These are phyloP conservation scores for Calephelis virginiensis DNA, from an alignment of 1,140 invertebrate genomes.

Conservation along the genomic window DNA sequence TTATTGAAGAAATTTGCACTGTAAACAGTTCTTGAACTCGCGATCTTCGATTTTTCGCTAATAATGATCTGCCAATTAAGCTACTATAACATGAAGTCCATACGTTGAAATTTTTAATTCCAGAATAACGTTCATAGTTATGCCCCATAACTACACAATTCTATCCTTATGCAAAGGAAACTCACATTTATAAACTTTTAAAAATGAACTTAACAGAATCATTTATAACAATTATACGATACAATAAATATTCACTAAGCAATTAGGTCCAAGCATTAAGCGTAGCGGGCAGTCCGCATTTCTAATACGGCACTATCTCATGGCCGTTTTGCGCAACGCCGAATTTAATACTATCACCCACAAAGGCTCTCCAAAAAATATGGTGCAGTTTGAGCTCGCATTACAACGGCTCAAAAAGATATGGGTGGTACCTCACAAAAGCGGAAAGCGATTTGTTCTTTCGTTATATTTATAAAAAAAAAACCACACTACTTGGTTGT, in stretches of 20 bases:
- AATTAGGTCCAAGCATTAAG: slow-evolving; percentile 8
- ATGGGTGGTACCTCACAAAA: slow-evolving; percentile 30
- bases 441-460: slow-evolving; percentile 17
- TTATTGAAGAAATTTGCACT: too few relatives aligned
- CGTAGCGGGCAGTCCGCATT: slow-evolving; percentile 13
- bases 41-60: too few relatives aligned
- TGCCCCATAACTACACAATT: too few relatives aligned
- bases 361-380: slow-evolving; percentile 70
- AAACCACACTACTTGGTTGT: too few relatives aligned
- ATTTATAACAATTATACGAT: slow-evolving; percentile 2
- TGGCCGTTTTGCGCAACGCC: slow-evolving; percentile 41
- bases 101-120: too few relatives aligned
- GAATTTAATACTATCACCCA: slow-evolving; percentile 59
- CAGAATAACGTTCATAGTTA: too few relatives aligned
- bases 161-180: too few relatives aligned
- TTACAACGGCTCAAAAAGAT: slow-evolving; percentile 55
- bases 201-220: background rate
- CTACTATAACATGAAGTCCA: too few relatives aligned
- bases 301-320: slow-evolving; percentile 45
- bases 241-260: background rate
- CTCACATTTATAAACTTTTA: too few relatives aligned
- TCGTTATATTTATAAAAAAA: too few relatives aligned
- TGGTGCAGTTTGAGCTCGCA: slow-evolving; percentile 64
- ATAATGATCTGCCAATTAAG: too few relatives aligned
- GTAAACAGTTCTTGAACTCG: too few relatives aligned